Evolutionary conservation across 2,888 invertebrate species (phyloP).

Genomic region (Xylota segnis): DNA sequence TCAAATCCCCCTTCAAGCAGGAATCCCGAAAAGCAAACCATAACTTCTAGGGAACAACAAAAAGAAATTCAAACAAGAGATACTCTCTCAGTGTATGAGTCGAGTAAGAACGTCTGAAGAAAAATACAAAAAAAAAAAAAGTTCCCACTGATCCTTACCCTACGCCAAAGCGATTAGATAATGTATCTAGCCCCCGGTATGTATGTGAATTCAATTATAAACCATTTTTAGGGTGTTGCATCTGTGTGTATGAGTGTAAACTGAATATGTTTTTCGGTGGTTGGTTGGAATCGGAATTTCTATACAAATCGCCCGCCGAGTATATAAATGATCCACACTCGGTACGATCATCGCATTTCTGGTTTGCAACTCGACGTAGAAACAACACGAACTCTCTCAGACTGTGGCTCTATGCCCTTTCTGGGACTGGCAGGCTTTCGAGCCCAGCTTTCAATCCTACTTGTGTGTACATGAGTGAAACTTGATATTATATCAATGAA

Average conservation of each 20-base stretch:
- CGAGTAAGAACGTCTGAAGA: slow-evolving; percentile 17
- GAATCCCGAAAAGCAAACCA: slow-evolving; percentile 1
- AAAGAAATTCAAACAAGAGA: slow-evolving; percentile 58
- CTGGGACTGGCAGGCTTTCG: slow-evolving; percentile 43
- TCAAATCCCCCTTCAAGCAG: slow-evolving; percentile 4
- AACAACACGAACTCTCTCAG: slow-evolving; percentile 42
- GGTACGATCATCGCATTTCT: slow-evolving; percentile 73
- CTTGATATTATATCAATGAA: slow-evolving; percentile 49
- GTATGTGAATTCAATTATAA: slow-evolving; percentile 68
- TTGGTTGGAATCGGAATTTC: slow-evolving; percentile 56
- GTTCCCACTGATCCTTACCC: slow-evolving; percentile 71
- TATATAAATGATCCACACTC: slow-evolving; percentile 69
- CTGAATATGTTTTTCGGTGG: slow-evolving; percentile 62
- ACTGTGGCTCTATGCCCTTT: slow-evolving; percentile 57
- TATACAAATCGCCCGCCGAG: slow-evolving; percentile 38
- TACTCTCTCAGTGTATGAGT: slow-evolving; percentile 7
- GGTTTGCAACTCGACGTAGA: slow-evolving; percentile 72
- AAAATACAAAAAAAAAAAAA: slow-evolving; percentile 26
- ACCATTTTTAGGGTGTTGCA: slow-evolving; percentile 58
- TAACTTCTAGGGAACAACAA: slow-evolving; percentile 28
- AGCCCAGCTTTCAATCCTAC: slow-evolving; percentile 21
- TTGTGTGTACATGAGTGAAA: slow-evolving; percentile 57
- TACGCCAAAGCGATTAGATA: slow-evolving; percentile 67
- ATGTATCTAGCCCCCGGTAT: slow-evolving; percentile 56
- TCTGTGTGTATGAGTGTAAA: slow-evolving; percentile 21